Evolutionary conservation across 2,797 vertebrate genomes (phyloP).

Genomic region (Todus mexicanus): DNA sequence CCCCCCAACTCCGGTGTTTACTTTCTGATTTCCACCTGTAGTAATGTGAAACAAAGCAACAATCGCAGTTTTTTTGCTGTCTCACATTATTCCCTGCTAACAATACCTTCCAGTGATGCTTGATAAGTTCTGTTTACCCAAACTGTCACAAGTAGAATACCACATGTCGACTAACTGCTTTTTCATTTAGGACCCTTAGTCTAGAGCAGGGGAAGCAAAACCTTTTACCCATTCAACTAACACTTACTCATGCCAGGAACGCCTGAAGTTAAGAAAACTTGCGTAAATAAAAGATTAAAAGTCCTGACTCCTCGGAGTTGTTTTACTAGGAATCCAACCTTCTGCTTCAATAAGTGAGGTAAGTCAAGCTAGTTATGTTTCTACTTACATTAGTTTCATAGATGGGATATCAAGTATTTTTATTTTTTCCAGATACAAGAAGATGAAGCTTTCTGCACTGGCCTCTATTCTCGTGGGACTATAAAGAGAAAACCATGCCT

Average conservation of each 20-base stretch:
- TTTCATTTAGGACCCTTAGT: background rate
- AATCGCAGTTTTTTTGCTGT: background rate
- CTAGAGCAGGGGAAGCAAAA: background rate
- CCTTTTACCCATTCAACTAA: background rate
- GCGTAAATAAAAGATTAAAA: background rate
- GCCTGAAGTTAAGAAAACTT: constrained; percentile 15
- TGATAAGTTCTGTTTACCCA: constrained; percentile 35
- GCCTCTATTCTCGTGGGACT: constrained; percentile 60
- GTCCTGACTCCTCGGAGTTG: background rate
- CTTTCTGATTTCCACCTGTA: constrained; percentile 26
- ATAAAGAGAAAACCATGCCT: constrained; percentile 66
- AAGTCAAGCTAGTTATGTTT: constrained; percentile 35
- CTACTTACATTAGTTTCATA: constrained; percentile 29
- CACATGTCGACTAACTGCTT: constrained; percentile 31
- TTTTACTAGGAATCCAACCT: constrained; percentile 41
- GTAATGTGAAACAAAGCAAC: constrained; percentile 13
- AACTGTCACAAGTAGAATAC: constrained; percentile 30
- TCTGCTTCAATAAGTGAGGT: constrained; percentile 29
- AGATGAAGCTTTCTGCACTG: constrained; percentile 52
- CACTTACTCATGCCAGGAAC: background rate
- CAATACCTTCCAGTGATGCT: constrained; percentile 13
- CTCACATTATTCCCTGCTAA: background rate
- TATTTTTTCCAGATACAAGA: constrained; percentile 67
- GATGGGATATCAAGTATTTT: constrained; percentile 43
- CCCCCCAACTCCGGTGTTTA: background rate